Evolutionary conservation across 1,140 invertebrate species (phyloP), one percentile per base, ranked within the genome.

Genomic region (Drosophila littoralis): DNA sequence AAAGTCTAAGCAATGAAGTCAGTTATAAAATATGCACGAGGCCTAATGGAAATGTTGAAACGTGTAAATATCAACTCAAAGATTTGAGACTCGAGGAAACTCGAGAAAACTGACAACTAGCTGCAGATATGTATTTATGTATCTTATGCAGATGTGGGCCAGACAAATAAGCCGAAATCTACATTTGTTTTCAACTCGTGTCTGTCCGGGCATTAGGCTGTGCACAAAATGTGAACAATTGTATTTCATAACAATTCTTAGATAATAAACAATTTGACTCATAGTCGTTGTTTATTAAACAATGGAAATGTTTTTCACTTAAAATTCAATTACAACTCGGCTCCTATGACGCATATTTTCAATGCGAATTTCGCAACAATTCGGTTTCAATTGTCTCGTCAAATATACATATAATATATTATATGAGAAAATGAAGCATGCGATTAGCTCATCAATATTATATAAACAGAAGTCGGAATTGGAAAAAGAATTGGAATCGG

Each of bases 1-100:
- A 68, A 75, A 84, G 74, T 77, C 75, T 38, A 76, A 50, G 75
- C 32, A 81, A 73, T 54, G 75, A 82, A 83, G 80, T 80, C 81
- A 72, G 83, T 89, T 89, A 83, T 88, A 83, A 88, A 89, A 88
- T 79, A 86, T 86, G 86, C 78, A 76, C 48, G 63, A 54, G 51
- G 66, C 68, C 79, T 88, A 86, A 88, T 86, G 83, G 83, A 88
- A 83, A 86, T 83, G 83, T 79, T 79, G 83, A 68, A 67, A 80
- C 46, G 60, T 88, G 82, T 82, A 88, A 82, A 82, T 69, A 86
- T 40, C 78, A 48, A 64, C 33, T 55, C 6, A 22, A 35, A 63
- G 43, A 75, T 58, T 54, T 63, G 22, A 13, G 38, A 68, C 48
- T 45, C 57, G 45, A 40, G 13, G 13, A 33, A 42, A 42, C 65